Conservation (phyloP, 2,113 vertebrate genomes). For the Urocitellus parryii region DNA sequence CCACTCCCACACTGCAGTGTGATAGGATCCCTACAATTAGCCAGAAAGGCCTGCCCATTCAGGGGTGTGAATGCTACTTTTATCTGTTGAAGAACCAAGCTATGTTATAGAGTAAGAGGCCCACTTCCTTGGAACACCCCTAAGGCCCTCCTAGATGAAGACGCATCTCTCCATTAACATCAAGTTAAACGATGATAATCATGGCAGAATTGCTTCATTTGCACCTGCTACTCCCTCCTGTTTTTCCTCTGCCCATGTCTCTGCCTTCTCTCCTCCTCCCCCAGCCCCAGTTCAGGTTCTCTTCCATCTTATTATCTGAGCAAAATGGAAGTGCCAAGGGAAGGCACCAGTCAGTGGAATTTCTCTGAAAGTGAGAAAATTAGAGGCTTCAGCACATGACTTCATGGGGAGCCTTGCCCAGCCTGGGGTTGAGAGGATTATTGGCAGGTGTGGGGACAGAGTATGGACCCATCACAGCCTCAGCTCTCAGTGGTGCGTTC, state of each 20-base stretch:
- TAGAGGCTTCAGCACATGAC: not conserved
- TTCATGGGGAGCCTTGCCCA: not conserved
- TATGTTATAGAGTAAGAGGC: too few species aligned
- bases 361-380: not conserved
- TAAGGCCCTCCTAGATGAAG: not conserved
- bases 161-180: not conserved
- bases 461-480: not conserved
- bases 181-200: not conserved
- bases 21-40: conserved; percentile 13
- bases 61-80: fast-evolving
- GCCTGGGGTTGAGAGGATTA: not conserved
- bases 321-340: not conserved
- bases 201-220: not conserved
- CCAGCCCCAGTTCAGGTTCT: not conserved
- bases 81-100: too few species aligned
- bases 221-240: not conserved
- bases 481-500: not conserved
- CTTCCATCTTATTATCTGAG: not conserved
- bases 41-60: not conserved
- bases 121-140: not conserved
- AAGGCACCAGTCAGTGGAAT: not conserved
- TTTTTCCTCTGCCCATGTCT: not conserved
- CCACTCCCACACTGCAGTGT: not conserved
- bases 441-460: too few species aligned
- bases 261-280: not conserved